Conservation (phyloP, 2,797 vertebrate species). For the Gallinago solitaria region DNA sequence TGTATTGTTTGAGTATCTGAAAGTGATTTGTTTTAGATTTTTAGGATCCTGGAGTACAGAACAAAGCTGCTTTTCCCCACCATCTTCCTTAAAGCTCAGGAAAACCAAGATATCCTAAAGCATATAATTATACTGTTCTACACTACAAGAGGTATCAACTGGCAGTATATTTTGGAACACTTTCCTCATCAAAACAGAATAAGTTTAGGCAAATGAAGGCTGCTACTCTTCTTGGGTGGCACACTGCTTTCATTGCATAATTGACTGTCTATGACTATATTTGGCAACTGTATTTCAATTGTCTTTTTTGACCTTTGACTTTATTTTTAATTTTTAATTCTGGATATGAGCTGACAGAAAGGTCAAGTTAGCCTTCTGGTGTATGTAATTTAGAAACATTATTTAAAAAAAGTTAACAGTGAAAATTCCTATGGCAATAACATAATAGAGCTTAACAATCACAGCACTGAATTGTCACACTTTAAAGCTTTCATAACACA, state of each 20-base stretch:
- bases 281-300: constrained; percentile 60
- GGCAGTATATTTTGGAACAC: background rate
- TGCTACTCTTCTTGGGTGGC: constrained; percentile 43
- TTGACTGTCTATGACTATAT: constrained; percentile 58
- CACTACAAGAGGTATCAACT: background rate
- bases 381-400: background rate
- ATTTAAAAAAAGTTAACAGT: constrained; percentile 31
- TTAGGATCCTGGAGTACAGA: background rate
- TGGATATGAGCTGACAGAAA: constrained; percentile 17
- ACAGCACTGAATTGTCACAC: constrained; percentile 38
- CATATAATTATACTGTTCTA: background rate
- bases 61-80: background rate
- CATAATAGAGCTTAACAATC: constrained; percentile 30
- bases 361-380: background rate
- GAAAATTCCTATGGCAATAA: constrained; percentile 26
- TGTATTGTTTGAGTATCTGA: background rate
- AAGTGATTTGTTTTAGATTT: background rate
- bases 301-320: constrained; percentile 39
- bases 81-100: background rate
- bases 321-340: constrained; percentile 25
- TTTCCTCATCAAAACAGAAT: background rate
- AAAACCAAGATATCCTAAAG: background rate
- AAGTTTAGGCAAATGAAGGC: constrained; percentile 13
- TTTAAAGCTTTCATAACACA: constrained; percentile 76
- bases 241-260: constrained; percentile 54